Conservation (phyloP, 2,113 vertebrate genomes). For the Eonycteris spelaea region DNA sequence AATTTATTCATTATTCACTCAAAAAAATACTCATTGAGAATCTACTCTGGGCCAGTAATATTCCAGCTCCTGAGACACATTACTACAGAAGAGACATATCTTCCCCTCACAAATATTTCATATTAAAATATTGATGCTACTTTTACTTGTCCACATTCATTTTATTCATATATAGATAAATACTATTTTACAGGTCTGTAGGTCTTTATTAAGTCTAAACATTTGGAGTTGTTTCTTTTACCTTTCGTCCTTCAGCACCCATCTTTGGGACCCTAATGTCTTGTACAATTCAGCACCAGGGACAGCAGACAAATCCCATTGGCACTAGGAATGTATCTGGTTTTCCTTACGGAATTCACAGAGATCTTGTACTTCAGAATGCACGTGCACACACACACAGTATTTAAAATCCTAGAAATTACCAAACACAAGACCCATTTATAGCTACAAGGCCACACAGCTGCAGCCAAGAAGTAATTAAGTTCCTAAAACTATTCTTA, state of each 20-base stretch:
- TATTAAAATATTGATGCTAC: neutral
- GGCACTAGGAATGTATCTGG: neutral
- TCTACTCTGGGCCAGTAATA: neutral
- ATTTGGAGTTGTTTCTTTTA: neutral
- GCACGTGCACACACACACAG: neutral
- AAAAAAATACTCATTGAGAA: neutral
- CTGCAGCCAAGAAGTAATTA: neutral
- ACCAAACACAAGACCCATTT: neutral
- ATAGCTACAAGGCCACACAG: neutral
- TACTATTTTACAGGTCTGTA: neutral
- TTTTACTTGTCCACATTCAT: neutral
- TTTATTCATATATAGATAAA: neutral
- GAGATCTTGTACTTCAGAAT: neutral
- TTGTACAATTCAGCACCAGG: conserved; percentile 48
- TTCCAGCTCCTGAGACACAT: neutral
- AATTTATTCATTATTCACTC: neutral
- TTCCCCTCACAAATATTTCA: neutral
- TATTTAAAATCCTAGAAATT: neutral
- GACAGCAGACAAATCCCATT: neutral
- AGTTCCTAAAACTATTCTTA: neutral
- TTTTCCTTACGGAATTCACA: neutral
- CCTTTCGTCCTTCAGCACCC: neutral
- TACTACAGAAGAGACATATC: neutral
- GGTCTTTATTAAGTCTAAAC: neutral
- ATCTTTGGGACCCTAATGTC: neutral